Conservation (phyloP, 2,797 vertebrate species). For the Gambelia wislizenii region DNA sequence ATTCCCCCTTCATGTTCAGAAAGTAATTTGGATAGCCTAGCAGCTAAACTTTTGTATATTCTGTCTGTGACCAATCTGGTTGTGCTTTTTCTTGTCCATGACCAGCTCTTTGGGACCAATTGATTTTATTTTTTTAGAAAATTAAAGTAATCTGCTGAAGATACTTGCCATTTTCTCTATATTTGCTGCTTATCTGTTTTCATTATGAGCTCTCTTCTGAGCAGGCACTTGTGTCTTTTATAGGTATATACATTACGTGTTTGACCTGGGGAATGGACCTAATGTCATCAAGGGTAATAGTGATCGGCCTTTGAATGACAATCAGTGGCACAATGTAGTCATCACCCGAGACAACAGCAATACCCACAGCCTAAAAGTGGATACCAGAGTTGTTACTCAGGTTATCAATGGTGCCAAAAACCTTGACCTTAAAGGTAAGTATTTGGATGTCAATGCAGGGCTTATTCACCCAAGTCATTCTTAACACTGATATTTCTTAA, state of each 20-base stretch:
- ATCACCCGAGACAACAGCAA: constrained; percentile 98
- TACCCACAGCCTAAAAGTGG: constrained; percentile 95
- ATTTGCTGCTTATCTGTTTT: background rate
- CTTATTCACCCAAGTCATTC: background rate
- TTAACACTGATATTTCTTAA: background rate
- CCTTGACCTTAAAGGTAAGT: constrained; percentile 94
- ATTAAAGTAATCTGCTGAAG: background rate
- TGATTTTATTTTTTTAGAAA: too few species aligned
- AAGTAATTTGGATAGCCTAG: background rate
- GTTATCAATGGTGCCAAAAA: constrained; percentile 99
- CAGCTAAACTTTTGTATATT: background rate
- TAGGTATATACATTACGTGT: constrained; percentile 98
- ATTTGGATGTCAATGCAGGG: background rate
- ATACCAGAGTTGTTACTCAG: constrained; percentile 91
- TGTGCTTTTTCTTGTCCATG: background rate
- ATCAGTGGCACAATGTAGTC: constrained; percentile 98
- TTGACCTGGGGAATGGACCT: constrained; percentile 96
- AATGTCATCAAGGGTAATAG: constrained; percentile 98
- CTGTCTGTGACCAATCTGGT: background rate
- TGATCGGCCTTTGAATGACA: constrained; percentile 93
- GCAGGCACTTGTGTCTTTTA: background rate
- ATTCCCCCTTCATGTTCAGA: background rate
- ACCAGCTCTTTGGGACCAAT: background rate
- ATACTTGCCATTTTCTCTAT: background rate
- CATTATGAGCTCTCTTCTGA: constrained; percentile 5